phyloP scores from a whole-genome alignment of 2,888 invertebrate species.

The Phorcus lineatus region DNA sequence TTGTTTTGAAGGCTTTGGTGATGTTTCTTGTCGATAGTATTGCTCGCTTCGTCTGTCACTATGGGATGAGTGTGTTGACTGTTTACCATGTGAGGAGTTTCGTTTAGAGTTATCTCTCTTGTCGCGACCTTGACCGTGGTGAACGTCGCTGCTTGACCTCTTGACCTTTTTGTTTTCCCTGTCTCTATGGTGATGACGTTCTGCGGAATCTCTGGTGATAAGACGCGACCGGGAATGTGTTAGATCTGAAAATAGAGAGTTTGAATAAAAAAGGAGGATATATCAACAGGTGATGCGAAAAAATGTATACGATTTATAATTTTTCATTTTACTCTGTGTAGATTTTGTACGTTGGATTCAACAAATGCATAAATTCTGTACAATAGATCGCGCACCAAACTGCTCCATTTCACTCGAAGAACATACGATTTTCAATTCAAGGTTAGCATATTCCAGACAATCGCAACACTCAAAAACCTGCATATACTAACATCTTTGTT shows the following conservation, averaged over 20 bases:
- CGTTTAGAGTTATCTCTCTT: conserved; percentile 2
- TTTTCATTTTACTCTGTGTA: too few relatives aligned
- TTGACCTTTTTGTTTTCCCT: conserved; percentile 41
- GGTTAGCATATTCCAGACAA: too few relatives aligned
- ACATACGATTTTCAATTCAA: too few relatives aligned
- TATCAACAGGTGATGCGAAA: too few relatives aligned
- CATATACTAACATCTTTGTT: too few relatives aligned
- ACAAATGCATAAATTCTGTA: too few relatives aligned
- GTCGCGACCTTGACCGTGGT: neutral
- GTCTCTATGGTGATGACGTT: conserved; percentile 9
- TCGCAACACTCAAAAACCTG: too few relatives aligned
- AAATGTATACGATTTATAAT: too few relatives aligned
- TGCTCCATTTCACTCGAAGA: too few relatives aligned
- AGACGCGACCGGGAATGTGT: conserved; percentile 25
- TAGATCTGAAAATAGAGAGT: conserved; percentile 11
- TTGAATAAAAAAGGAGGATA: neutral
- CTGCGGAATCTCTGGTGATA: neutral
- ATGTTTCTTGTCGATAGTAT: neutral
- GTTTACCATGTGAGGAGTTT: neutral
- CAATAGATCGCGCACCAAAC: too few relatives aligned
- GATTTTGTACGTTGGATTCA: too few relatives aligned
- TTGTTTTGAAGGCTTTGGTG: neutral
- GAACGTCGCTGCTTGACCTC: conserved; percentile 47
- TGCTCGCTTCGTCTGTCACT: neutral
- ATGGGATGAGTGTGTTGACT: neutral